These are phyloP conservation scores for Diachasma alloeum DNA, from an alignment of 1,140 invertebrate genomes.

Conservation along the genomic window DNA sequence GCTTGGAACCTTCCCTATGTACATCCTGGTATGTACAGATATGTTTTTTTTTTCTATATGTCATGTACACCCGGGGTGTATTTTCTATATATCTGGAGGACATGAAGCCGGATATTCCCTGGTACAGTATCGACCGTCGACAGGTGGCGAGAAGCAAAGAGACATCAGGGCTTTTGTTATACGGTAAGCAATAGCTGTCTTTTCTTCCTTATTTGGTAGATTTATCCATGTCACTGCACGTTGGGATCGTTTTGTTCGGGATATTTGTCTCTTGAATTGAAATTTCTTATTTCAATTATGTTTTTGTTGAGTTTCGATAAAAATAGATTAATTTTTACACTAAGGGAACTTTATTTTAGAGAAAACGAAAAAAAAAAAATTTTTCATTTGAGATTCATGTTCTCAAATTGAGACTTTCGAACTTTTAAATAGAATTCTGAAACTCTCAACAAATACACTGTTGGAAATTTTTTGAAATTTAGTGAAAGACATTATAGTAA, in stretches of 20 bases:
- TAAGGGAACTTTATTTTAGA: no score
- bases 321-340: neutral
- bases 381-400: no score
- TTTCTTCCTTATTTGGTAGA: neutral
- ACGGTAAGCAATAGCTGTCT: neutral
- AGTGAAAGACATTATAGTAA: no score
- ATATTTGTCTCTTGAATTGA: neutral
- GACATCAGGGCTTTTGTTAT: slow-evolving; percentile 20
- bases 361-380: no score
- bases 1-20: neutral
- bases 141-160: slow-evolving; percentile 16
- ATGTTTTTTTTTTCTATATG: neutral
- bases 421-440: no score
- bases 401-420: no score
- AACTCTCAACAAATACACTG: no score
- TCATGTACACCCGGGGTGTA: neutral
- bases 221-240: neutral
- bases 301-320: neutral
- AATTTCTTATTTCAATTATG: neutral
- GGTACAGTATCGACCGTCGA: slow-evolving; percentile 23
- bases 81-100: slow-evolving; percentile 6
- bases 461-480: no score
- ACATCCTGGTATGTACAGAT: neutral
- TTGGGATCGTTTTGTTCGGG: neutral
- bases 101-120: slow-evolving; percentile 12